These are phyloP conservation scores for Cordilura impudica DNA, from an alignment of 2,888 invertebrate genomes.

Conservation along the genomic window DNA sequence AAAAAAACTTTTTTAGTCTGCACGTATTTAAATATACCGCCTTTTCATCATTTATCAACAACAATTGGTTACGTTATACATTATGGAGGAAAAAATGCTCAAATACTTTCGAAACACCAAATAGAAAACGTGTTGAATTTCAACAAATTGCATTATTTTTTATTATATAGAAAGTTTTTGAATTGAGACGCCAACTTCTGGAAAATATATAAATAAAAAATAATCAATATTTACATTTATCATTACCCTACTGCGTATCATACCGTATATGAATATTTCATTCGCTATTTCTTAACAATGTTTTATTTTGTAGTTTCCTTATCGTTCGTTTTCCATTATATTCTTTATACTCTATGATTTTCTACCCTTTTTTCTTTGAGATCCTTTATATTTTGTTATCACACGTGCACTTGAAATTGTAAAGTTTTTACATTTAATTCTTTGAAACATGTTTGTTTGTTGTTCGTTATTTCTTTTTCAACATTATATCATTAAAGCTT, in stretches of 20 bases:
- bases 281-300: not conserved
- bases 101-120: not conserved
- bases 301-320: not conserved
- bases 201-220: not conserved
- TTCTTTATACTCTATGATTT: not conserved
- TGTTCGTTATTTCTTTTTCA: too few relatives aligned
- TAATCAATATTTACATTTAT: too few relatives aligned
- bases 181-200: not conserved
- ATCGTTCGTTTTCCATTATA: not conserved
- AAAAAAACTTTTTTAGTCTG: too few relatives aligned
- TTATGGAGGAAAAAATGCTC: too few relatives aligned
- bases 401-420: not conserved
- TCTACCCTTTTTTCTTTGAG: not conserved
- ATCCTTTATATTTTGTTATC: not conserved
- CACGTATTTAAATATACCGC: too few relatives aligned
- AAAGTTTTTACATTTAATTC: not conserved
- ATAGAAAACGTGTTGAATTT: not conserved
- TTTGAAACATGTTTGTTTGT: too few relatives aligned
- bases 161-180: not conserved
- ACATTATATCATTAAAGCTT: too few relatives aligned
- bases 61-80: too few relatives aligned
- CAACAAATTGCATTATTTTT: not conserved
- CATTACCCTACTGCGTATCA: too few relatives aligned
- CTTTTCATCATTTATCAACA: too few relatives aligned
- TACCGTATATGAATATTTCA: not conserved